Conservation (phyloP, 2,113 vertebrate genomes). For the Malaclemys terrapin region DNA sequence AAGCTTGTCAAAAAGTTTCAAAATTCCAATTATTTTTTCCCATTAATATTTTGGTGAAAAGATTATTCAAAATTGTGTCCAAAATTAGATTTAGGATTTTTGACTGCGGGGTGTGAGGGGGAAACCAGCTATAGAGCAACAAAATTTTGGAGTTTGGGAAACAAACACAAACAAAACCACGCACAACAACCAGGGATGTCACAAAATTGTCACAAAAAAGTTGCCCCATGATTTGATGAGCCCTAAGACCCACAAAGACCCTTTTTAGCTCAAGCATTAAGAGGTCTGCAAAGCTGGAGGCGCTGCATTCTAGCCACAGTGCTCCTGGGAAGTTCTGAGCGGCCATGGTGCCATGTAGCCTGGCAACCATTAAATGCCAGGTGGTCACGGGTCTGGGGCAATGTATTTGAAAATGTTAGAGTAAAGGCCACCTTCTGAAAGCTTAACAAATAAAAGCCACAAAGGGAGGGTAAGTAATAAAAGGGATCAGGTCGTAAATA, state of each 20-base stretch:
- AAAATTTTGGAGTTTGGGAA: no score
- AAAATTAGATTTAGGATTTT: no score
- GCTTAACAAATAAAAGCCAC: not conserved
- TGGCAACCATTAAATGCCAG: not conserved
- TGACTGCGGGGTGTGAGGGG: no score
- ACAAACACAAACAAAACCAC: no score
- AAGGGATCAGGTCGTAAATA: not conserved
- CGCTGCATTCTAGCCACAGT: not conserved
- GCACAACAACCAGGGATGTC: no score
- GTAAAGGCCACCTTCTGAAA: not conserved
- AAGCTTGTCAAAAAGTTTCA: not conserved
- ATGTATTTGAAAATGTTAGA: not conserved
- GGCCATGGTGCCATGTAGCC: not conserved
- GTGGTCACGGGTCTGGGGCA: not conserved
- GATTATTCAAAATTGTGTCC: no score
- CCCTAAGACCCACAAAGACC: not conserved
- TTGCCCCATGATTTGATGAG: not conserved
- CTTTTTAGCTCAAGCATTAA: not conserved
- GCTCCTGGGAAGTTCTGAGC: not conserved
- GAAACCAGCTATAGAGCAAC: no score
- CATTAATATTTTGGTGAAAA: no score
- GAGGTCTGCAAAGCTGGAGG: not conserved
- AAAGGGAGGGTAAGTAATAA: not conserved
- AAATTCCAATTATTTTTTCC: not conserved
- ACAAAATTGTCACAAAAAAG: no score